phyloP scores from a whole-genome alignment of 2,888 invertebrate genomes.

The Eudasyphora cyanicolor region DNA sequence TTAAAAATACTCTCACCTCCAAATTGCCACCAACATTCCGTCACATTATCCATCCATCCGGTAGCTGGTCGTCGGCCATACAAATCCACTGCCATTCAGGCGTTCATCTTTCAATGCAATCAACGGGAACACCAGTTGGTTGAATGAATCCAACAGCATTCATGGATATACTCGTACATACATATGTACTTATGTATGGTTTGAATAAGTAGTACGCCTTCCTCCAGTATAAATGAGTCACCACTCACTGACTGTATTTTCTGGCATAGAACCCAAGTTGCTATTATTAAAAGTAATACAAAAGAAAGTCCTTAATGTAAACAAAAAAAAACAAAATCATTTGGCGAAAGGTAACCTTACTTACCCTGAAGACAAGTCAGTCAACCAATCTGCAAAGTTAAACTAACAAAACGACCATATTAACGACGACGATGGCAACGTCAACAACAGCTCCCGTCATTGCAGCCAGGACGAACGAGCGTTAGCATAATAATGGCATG shows the following conservation, averaged over 20 bases:
- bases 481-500: neutral
- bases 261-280: neutral
- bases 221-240: neutral
- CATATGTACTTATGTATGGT: neutral
- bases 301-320: conserved; percentile 1
- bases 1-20: conserved; percentile 6
- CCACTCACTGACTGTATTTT: neutral
- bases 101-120: conserved; percentile 11
- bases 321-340: conserved; percentile 16
- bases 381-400: neutral
- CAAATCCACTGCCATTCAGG: neutral
- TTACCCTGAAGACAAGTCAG: conserved; percentile 12
- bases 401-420: conserved; percentile 9
- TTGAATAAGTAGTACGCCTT: no score
- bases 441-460: neutral
- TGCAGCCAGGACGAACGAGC: neutral
- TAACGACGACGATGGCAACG: neutral
- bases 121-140: neutral
- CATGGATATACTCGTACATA: neutral
- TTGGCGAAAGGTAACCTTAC: neutral
- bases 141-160: neutral
- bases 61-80: neutral
- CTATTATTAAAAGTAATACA: conserved; percentile 29
- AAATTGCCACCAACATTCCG: neutral
- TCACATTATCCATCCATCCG: conserved; percentile 1